Base-by-base conservation (phyloP, 1,140 invertebrate species). In the Muscidifurax raptorellus region DNA sequence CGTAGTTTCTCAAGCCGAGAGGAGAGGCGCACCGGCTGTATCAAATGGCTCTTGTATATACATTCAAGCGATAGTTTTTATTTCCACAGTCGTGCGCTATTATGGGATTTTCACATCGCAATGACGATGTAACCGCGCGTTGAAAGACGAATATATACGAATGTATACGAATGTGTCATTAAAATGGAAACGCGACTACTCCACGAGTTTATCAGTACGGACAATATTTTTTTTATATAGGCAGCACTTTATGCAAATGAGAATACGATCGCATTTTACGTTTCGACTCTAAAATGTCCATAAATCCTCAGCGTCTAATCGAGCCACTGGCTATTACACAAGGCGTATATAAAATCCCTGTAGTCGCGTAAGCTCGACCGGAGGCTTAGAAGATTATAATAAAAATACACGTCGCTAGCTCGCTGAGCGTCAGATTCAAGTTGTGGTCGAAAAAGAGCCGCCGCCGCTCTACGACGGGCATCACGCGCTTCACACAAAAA, bases 401-500 rank as follows among this genome's bases (percentile, higher is more conserved):
- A 75, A 82, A 82, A 82, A 75, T 75, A 75, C n/a, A n/a, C 75
- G 71, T 82, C 30, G 52, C 52, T 82, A 44, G 44, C 18, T 59
- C 5, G 12, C 15, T 18, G 6, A 18, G 6, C 30, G 52, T 75
- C 47, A 66, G 67, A 75, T 22, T 59, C 18, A 6, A 75, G 30
- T 72, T 81, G 52, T 36, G 47, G 30, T 18, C 44, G 67, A 82
- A 82, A 72, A 81, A 72, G 25, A 59, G 80, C 32, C 13, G 40
- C 9, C 36, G 40, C 67, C n/a, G 71, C 40, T n/a, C n/a, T 27
- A 47, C 44, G 10, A 15, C 1, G 10, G 36, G 3, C 36, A 5
- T 9, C 3, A 40, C 36, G 44, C 44, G 13, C 9, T 12, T 0
- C 18, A 1, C 4, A 76, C 30, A 77, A 83, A 83, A 83, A 75